These are phyloP conservation scores for Siniperca chuatsi DNA, from an alignment of 2,113 vertebrate genomes.

Conservation along the genomic window DNA sequence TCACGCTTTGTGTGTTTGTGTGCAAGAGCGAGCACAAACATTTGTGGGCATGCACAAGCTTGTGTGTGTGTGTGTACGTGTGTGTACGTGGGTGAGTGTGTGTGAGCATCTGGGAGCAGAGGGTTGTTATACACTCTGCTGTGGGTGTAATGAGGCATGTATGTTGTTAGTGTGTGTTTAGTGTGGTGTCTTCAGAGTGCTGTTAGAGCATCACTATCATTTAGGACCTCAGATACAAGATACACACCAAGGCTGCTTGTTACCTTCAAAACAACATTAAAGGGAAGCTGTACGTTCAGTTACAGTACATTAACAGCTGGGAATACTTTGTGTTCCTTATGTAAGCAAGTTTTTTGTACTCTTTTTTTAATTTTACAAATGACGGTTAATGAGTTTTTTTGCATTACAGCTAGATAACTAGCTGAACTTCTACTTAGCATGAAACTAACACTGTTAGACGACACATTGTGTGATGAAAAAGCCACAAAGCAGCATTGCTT, in stretches of 20 bases:
- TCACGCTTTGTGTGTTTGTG: constrained; percentile 47
- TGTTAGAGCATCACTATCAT: constrained; percentile 69
- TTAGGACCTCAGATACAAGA: constrained; percentile 58
- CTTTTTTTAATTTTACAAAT: neutral
- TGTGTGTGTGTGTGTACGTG: constrained; percentile 27
- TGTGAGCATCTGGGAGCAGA: constrained; percentile 62
- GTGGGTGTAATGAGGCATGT: constrained; percentile 78
- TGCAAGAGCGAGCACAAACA: constrained; percentile 4
- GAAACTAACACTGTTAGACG: neutral
- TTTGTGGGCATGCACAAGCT: neutral
- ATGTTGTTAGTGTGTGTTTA: constrained; percentile 76
- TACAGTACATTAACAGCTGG: neutral
- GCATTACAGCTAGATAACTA: neutral
- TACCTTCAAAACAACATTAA: constrained; percentile 13
- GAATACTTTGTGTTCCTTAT: neutral
- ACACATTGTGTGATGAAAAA: neutral
- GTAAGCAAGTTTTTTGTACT: neutral
- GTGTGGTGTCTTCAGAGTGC: constrained; percentile 68
- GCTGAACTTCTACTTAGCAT: neutral
- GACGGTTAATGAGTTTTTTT: neutral
- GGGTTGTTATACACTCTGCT: constrained; percentile 74
- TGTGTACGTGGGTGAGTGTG: constrained; percentile 16
- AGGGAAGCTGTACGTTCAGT: neutral
- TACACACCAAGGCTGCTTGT: constrained; percentile 14
- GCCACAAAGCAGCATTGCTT: neutral